Evolutionary conservation across 2,888 invertebrate species (phyloP).

Genomic region (Bruchidius siliquastri): DNA sequence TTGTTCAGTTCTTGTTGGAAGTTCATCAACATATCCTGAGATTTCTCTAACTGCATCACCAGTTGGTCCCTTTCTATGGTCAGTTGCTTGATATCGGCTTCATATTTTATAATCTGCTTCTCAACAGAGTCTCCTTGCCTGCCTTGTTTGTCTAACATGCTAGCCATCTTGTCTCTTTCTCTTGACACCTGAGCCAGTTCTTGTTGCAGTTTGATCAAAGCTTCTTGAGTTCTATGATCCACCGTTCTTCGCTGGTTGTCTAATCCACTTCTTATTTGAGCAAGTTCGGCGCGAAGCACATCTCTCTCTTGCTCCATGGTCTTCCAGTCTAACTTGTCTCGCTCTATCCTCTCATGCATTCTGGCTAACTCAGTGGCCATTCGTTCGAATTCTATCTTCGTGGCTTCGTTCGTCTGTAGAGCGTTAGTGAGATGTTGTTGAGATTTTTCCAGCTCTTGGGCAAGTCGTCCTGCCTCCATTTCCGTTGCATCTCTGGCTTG

Average conservation of each 20-base stretch:
- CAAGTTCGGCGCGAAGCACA: slow-evolving; percentile 63
- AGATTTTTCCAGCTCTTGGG: slow-evolving; percentile 81
- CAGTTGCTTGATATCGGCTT: slow-evolving; percentile 79
- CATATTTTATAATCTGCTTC: slow-evolving; percentile 79
- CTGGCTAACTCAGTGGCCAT: slow-evolving; percentile 77
- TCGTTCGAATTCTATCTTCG: slow-evolving; percentile 79
- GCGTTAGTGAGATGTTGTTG: slow-evolving; percentile 79
- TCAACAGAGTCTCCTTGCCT: slow-evolving; percentile 77
- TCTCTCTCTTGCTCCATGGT: slow-evolving; percentile 72
- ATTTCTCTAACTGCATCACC: slow-evolving; percentile 85
- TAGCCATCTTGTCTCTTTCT: slow-evolving; percentile 73
- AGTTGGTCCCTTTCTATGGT: slow-evolving; percentile 83
- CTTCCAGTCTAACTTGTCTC: slow-evolving; percentile 65
- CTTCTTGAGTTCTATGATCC: slow-evolving; percentile 68
- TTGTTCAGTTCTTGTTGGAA: slow-evolving; percentile 87
- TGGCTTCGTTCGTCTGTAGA: slow-evolving; percentile 76
- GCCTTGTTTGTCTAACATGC: slow-evolving; percentile 72
- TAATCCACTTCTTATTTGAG: slow-evolving; percentile 59
- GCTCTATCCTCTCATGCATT: slow-evolving; percentile 75
- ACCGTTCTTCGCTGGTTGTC: slow-evolving; percentile 62
- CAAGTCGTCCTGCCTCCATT: slow-evolving; percentile 77
- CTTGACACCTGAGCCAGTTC: slow-evolving; percentile 56
- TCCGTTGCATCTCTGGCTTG: slow-evolving; percentile 78
- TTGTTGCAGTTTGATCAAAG: slow-evolving; percentile 66
- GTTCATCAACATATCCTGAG: slow-evolving; percentile 87